Percentiles rank a stretch among this genome's conserved stretches.
Conservation (phyloP, 1,140 invertebrate genomes). For the Rhynchophorus ferrugineus region DNA sequence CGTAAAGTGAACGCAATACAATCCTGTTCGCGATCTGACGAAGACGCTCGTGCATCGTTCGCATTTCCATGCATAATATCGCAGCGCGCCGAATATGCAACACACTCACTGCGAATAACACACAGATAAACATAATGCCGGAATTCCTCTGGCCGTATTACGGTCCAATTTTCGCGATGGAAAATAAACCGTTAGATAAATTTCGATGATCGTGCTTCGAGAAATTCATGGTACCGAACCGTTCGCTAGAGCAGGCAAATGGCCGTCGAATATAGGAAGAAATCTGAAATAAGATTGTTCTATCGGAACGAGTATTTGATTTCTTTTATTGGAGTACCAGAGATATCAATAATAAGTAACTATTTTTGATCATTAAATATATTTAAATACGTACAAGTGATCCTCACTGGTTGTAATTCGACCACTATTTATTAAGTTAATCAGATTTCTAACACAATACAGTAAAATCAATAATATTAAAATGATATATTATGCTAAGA, state of each 20-base stretch:
- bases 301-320: not conserved
- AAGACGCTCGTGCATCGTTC: not conserved
- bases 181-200: not conserved
- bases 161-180: not conserved
- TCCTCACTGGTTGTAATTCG: too few species aligned
- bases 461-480: too few species aligned
- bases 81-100: conserved; percentile 6
- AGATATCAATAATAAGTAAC: too few species aligned
- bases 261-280: not conserved
- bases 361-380: too few species aligned
- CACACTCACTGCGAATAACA: conserved; percentile 8
- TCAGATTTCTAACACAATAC: too few species aligned
- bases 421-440: too few species aligned
- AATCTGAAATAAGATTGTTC: not conserved
- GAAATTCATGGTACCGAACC: not conserved
- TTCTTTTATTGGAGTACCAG: too few species aligned
- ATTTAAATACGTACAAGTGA: too few species aligned
- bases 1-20: not conserved
- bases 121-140: conserved; percentile 8
- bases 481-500: too few species aligned
- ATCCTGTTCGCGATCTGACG: not conserved
- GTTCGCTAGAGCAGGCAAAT: not conserved
- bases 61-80: not conserved
- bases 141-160: not conserved
- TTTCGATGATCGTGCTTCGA: not conserved